Evolutionary conservation across 2,113 vertebrate genomes (phyloP).

Genomic region (Gavia stellata): DNA sequence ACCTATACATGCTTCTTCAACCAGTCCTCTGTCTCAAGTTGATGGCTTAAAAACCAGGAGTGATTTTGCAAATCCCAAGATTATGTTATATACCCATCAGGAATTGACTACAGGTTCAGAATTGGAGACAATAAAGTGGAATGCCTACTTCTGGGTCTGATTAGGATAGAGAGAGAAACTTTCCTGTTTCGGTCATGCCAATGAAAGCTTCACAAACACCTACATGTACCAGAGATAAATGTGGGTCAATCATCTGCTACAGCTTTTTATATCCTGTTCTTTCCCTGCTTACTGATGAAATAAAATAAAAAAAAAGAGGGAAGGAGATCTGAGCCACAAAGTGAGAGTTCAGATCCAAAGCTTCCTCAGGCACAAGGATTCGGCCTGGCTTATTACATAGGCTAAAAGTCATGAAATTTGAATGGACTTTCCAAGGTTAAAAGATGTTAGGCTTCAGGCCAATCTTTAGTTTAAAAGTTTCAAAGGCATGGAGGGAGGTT

Average conservation of each 20-base stretch:
- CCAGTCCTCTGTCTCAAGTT: neutral
- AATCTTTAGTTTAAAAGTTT: neutral
- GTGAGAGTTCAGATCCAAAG: neutral
- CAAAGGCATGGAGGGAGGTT: neutral
- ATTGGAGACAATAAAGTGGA: neutral
- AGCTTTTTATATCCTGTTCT: neutral
- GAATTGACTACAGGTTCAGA: neutral
- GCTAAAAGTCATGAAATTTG: conserved; percentile 6
- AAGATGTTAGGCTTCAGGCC: neutral
- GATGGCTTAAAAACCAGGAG: neutral
- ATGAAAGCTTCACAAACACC: neutral
- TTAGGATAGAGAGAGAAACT: neutral
- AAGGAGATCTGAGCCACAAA: neutral
- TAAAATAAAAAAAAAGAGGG: neutral
- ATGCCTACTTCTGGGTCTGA: neutral
- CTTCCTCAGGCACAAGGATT: neutral
- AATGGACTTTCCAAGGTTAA: neutral
- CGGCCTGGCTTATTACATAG: neutral
- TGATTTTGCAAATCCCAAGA: neutral
- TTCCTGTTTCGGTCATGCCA: neutral
- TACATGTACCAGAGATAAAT: neutral
- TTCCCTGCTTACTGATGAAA: neutral
- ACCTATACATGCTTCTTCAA: neutral
- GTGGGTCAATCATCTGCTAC: neutral
- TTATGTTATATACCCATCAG: neutral